phyloP scores from a whole-genome alignment of 2,888 invertebrate species.

The Caradrina kadenii region DNA sequence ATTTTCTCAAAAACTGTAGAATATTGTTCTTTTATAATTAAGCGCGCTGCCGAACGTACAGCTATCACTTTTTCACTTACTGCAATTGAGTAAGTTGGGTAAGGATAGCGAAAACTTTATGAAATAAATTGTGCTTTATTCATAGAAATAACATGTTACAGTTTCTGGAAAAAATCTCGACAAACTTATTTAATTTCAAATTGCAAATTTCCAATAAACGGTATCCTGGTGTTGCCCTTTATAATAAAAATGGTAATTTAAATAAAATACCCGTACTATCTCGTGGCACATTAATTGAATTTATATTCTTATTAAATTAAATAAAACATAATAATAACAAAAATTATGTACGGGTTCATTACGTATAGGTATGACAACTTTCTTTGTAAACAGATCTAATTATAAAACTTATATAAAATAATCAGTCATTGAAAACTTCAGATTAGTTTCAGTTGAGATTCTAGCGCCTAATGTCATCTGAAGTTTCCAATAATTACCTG shows the following conservation, averaged over 20 bases:
- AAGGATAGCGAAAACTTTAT: slow-evolving; percentile 67
- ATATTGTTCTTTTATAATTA: slow-evolving; percentile 32
- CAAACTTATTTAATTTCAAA: not conserved
- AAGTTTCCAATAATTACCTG: slow-evolving; percentile 84
- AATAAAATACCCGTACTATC: slow-evolving; percentile 85
- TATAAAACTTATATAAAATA: slow-evolving; percentile 71
- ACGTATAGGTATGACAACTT: slow-evolving; percentile 59
- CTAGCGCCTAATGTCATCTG: slow-evolving; percentile 84
- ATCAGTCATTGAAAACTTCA: slow-evolving; percentile 90
- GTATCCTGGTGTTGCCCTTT: slow-evolving; percentile 49
- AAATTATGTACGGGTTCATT: slow-evolving; percentile 75
- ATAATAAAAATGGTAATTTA: slow-evolving; percentile 72
- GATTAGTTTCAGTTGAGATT: slow-evolving; percentile 84
- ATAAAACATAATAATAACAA: slow-evolving; percentile 64
- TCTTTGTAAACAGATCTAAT: slow-evolving; percentile 82
- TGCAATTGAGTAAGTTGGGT: slow-evolving; percentile 74
- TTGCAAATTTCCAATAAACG: slow-evolving; percentile 49
- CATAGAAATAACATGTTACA: slow-evolving; percentile 30
- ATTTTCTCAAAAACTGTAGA: slow-evolving; percentile 31
- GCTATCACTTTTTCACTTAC: slow-evolving; percentile 73
- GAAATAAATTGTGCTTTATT: slow-evolving; percentile 40
- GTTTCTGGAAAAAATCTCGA: slow-evolving; percentile 23
- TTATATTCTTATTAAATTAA: slow-evolving; percentile 70
- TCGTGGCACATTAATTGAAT: slow-evolving; percentile 83
- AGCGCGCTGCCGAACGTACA: slow-evolving; percentile 60